Evolutionary conservation across 2,113 vertebrate species (phyloP).

Genomic region (Sinocyclocheilus anophthalmus): DNA sequence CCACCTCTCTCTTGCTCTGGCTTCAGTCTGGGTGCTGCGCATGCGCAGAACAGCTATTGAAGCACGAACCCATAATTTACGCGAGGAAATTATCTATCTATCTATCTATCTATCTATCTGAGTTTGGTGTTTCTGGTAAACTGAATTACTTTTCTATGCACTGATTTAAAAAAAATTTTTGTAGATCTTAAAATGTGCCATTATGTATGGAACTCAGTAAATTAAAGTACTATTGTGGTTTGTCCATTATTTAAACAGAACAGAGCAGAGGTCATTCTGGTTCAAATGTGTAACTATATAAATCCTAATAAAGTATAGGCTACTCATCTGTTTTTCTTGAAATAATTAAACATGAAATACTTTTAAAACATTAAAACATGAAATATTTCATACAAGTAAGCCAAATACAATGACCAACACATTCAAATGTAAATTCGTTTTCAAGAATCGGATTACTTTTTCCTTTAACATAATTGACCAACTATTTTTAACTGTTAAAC

Average conservation of each 20-base stretch:
- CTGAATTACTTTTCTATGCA: background rate
- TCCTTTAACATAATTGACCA: background rate
- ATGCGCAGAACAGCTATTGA: slow-evolving; percentile 29
- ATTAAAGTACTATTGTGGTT: background rate
- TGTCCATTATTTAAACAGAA: background rate
- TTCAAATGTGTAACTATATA: background rate
- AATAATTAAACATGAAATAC: background rate
- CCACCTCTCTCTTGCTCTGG: slow-evolving; percentile 37
- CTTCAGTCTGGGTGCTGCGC: slow-evolving; percentile 14
- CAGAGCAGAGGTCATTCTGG: background rate
- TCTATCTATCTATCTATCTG: background rate
- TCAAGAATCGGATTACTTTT: background rate
- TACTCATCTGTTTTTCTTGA: background rate
- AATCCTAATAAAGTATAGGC: background rate
- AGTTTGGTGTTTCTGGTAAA: background rate
- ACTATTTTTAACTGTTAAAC: too few species aligned
- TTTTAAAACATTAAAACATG: background rate
- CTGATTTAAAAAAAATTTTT: background rate
- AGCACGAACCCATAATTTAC: background rate
- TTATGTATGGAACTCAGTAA: background rate
- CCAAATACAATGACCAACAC: background rate
- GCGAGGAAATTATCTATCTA: background rate
- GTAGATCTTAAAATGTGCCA: background rate
- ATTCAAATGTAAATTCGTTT: background rate
- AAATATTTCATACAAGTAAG: background rate